These are phyloP conservation scores for Bradypodion pumilum DNA, from an alignment of 2,797 vertebrate genomes.

Conservation along the genomic window DNA sequence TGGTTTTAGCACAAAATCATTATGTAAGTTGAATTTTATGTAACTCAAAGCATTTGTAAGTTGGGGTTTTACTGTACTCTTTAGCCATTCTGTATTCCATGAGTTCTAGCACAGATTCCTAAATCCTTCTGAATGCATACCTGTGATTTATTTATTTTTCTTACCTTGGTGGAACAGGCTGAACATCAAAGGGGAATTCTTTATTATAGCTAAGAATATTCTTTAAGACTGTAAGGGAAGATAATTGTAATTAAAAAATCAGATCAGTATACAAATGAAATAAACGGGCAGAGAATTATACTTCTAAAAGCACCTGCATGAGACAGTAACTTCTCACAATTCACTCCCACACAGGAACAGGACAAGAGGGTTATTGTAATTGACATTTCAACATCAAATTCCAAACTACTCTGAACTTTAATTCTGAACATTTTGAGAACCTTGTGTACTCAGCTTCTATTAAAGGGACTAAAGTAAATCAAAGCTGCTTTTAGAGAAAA, in stretches of 20 bases:
- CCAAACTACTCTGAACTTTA: not conserved
- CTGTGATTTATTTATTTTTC: slow-evolving; percentile 27
- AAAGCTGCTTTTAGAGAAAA: not conserved
- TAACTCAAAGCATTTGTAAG: no score
- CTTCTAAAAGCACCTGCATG: not conserved
- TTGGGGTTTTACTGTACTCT: no score
- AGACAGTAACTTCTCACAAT: not conserved
- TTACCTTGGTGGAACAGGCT: slow-evolving; percentile 95
- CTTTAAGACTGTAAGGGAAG: slow-evolving; percentile 85
- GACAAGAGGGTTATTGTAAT: not conserved
- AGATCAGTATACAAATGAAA: slow-evolving; percentile 14
- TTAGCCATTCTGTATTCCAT: not conserved
- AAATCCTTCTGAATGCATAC: not conserved
- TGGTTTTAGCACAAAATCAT: no score
- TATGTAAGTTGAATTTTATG: no score
- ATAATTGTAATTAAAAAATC: slow-evolving; percentile 25
- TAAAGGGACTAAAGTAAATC: not conserved
- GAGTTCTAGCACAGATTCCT: not conserved
- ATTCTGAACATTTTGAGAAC: not conserved
- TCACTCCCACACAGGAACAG: not conserved
- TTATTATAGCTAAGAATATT: slow-evolving; percentile 96
- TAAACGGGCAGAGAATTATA: not conserved
- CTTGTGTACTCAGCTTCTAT: not conserved
- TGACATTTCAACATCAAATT: not conserved
- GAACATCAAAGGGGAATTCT: slow-evolving; percentile 96